phyloP scores from a whole-genome alignment of 2,888 invertebrate genomes.

The Resseliella maxima region DNA sequence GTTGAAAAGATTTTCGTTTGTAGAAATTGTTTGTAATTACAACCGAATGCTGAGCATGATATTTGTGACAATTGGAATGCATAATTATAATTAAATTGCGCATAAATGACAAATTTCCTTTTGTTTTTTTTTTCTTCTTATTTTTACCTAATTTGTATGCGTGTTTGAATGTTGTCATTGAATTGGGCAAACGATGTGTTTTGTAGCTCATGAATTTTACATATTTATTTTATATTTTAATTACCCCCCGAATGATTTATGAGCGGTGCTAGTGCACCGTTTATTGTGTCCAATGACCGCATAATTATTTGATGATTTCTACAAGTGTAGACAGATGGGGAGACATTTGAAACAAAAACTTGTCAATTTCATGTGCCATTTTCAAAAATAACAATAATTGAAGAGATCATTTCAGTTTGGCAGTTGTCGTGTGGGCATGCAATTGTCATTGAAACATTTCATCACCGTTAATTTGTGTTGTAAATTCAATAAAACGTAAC shows the following conservation, averaged over 20 bases:
- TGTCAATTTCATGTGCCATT: neutral
- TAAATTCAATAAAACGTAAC: neutral
- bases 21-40: conserved; percentile 20
- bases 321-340: neutral
- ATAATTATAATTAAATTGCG: conserved; percentile 28
- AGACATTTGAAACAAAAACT: neutral
- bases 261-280: neutral
- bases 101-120: neutral
- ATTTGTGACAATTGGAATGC: conserved; percentile 7
- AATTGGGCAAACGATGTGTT: neutral
- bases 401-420: neutral
- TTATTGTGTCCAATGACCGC: neutral
- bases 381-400: neutral
- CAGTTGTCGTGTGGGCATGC: neutral
- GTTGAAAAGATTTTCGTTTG: neutral
- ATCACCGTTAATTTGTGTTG: neutral
- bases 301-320: conserved; percentile 1
- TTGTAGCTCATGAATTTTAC: neutral
- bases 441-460: conserved; percentile 1
- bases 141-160: conserved; percentile 19
- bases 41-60: neutral
- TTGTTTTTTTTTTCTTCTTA: neutral
- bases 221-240: neutral
- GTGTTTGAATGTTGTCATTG: conserved; percentile 14
- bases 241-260: conserved; percentile 31